phyloP scores from a whole-genome alignment of 1,140 invertebrate genomes.

The Matsumurasca onukii region DNA sequence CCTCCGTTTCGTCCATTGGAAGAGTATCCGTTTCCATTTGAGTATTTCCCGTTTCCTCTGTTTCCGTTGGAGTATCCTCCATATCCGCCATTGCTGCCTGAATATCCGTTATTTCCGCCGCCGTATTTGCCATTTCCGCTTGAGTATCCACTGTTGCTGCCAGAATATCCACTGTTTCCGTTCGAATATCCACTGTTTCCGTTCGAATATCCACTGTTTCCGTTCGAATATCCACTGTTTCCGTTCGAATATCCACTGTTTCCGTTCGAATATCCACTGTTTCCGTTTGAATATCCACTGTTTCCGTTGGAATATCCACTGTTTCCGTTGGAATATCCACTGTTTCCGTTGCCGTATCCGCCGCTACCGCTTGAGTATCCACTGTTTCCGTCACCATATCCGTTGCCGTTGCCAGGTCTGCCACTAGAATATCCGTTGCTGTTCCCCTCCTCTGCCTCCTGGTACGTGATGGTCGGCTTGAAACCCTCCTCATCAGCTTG shows the following conservation, averaged over 20 bases:
- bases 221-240: constrained; percentile 25
- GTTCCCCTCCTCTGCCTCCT: background rate
- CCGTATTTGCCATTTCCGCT: too few relatives aligned
- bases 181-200: constrained; percentile 18
- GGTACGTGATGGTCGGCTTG: constrained; percentile 64
- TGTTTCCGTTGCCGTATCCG: constrained; percentile 22
- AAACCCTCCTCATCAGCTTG: constrained; percentile 78
- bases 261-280: constrained; percentile 18
- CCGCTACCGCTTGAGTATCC: background rate
- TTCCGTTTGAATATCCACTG: constrained; percentile 24
- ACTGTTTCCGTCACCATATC: constrained; percentile 11
- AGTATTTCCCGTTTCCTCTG: too few relatives aligned
- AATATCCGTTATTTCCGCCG: too few relatives aligned
- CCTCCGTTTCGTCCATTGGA: constrained; percentile 9
- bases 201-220: constrained; percentile 18
- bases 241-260: too few relatives aligned
- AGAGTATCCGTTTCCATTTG: too few relatives aligned
- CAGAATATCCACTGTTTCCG: constrained; percentile 16
- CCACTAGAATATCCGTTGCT: constrained; percentile 19
- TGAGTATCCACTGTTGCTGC: constrained; percentile 10
- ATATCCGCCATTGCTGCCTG: too few relatives aligned
- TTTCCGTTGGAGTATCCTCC: too few relatives aligned
- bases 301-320: constrained; percentile 28
- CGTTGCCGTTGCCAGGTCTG: constrained; percentile 26
- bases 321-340: constrained; percentile 26